Evolutionary conservation across 2,113 vertebrate genomes (phyloP), one percentile per base, ranked within the genome.

Genomic region (Fulica atra): DNA sequence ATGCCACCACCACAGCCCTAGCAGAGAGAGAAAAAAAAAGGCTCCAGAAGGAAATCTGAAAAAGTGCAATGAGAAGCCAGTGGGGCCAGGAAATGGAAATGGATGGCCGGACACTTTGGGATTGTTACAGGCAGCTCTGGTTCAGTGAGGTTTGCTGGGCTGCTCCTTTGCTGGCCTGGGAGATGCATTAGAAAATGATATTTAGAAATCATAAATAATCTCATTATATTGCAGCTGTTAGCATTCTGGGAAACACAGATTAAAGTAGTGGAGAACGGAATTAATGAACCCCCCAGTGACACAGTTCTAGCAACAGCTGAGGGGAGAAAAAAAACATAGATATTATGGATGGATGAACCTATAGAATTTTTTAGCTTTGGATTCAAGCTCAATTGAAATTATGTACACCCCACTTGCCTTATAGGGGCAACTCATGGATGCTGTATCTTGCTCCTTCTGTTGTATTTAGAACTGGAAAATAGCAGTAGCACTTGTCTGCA

Each of bases 171-270:
- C 70, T 94, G 74, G 72, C 53, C 90, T 94, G 90, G 65, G 92
- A 82, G 83, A 95, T 81, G 48, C 79, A 82, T 92, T 92, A 89
- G 68, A 91, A 95, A 40, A 81, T 48, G 29, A 64, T 89, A 86
- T 95, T 96, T 91, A 86, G 31, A 88, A 94, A 94, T 93, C 92
- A 95, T 95, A 95, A 96, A 97, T 96, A 95, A 96, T 77, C 26
- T 80, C 5, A 13, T 72, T 88, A 44, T 88, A 92, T 48, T 88
- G 53, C 60, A 93, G 88, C 76, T 89, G 72, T 82, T 92, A 93
- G 36, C 29, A 60, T 94, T 95, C 92, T 95, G 68, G 59, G 60
- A 94, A 81, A 86, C 54, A 65, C 23, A 51, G 65, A 76, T 92
- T 87, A 95, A 95, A 85, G 76, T 31, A 57, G 59, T 64, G 33